Base-by-base conservation (phyloP, 2,888 invertebrate genomes). In the Ormyrus pomaceus region DNA sequence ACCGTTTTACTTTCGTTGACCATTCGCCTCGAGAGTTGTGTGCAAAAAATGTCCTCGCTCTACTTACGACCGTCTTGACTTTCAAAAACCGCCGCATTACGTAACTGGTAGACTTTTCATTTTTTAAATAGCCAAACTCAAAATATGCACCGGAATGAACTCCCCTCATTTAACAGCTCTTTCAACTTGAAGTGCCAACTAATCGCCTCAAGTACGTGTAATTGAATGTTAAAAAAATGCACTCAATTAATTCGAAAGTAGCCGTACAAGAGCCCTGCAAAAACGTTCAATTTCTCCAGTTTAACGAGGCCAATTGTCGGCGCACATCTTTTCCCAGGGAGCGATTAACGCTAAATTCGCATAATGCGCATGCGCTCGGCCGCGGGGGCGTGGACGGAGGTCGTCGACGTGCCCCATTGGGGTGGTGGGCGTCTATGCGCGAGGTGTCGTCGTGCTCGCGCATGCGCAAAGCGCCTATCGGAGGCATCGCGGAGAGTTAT, bases 1-100 rank as follows among this genome's bases (percentile, higher is more conserved):
- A 66, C 58, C 13, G 50, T 59, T 71, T 71, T 58, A 71, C 71
- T 71, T 71, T 71, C 71, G 48, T 59, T 71, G 6, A 5, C 56
- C 58, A 11, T 66, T 5, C 11, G 11, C 46, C n/a, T 62, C 5
- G 10, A 8, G 19, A 62, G 13, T 5, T 19, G 50, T 65, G 13
- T 19, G 13, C n/a, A 69, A 55, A 71, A 71, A 71, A n/a, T 59
- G 58, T 71, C 71, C 71, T 71, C 51, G 71, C 58, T 71, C 71
- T 59, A 71, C 48, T 59, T 66, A 53, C 46, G 48, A 48, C 9
- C 34, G 34, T 34, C 34, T 45, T 48, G 50, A 71, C 58, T 71
- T 69, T 55, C 68, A 45, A 69, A 69, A 56, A 55, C 3, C 11
- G 46, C 10, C 53, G 34, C 51, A n/a, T 69, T 56, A 13, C 13